Conservation (phyloP, 2,888 invertebrate genomes). For the Agriotes lineatus region DNA sequence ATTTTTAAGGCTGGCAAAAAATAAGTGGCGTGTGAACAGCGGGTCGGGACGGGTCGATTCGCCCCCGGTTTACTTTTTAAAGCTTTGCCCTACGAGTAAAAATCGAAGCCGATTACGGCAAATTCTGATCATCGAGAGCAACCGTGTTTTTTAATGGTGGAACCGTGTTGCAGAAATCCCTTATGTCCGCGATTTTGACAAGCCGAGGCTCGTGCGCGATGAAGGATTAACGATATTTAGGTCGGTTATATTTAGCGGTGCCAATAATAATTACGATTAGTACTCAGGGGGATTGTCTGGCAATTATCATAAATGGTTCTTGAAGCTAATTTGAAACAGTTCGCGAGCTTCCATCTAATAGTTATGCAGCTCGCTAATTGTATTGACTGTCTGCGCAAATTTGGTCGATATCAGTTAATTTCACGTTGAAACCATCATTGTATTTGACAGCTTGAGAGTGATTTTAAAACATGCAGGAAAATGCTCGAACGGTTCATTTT, state of each 20-base stretch:
- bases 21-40: constrained; percentile 18
- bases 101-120: not conserved
- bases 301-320: constrained; percentile 46
- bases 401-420: constrained; percentile 23
- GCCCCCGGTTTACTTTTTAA: not conserved
- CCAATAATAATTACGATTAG: constrained; percentile 36
- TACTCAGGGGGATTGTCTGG: constrained; percentile 29
- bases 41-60: not conserved
- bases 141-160: not conserved
- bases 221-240: not conserved
- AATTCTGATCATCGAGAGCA: not conserved
- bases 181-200: not conserved
- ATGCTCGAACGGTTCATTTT: too few relatives aligned
- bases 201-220: not conserved
- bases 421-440: too few relatives aligned
- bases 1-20: constrained; percentile 33
- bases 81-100: too few relatives aligned
- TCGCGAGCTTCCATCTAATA: constrained; percentile 39
- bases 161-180: not conserved
- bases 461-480: too few relatives aligned
- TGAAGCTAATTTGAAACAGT: constrained; percentile 45
- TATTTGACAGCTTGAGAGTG: too few relatives aligned
- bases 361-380: constrained; percentile 42
- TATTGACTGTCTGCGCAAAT: constrained; percentile 37
- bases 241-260: constrained; percentile 26